Base-by-base conservation (phyloP, 1,140 invertebrate genomes). In the Tyrophagus putrescentiae region DNA sequence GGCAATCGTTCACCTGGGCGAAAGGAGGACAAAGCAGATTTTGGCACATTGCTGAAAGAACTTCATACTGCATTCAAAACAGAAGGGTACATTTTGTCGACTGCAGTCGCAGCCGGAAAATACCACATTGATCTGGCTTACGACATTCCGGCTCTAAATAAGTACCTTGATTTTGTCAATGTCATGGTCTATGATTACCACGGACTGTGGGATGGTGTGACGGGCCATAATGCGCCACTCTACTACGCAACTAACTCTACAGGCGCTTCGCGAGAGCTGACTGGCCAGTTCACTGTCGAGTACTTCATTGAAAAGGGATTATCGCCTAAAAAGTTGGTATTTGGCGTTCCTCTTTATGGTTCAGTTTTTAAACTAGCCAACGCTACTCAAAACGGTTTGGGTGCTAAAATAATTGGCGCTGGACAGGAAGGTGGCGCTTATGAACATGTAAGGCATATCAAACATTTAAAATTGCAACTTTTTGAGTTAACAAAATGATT, bases 141-240 rank as follows among this genome's bases (percentile, higher is more conserved):
- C 65, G 85, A 93, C 39, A 11, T 62, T 31, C 28, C 39, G 29
- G 25, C 45, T 45, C 29, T 34, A 60, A 36, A 44, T 34, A 69
- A 66, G 23, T 66, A 67, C 28, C 70, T 91, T 16, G 85, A 92
- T 71, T 84, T 81, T 41, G 78, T 93, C 25, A 86, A 90, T 65
- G 77, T 92, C 62, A 90, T 91, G 87, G 82, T 82, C 59, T 91
- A 91, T 68, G 87, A 92, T 73, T 90, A 87, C 71, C 85, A 90
- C 66, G 86, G 87, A 3, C 76, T 80, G 3, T 91, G 86, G 85
- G 84, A 90, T 65, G 74, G 73, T 0, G 75, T 73, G 45, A 81
- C 36, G 1, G 62, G 65, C 11, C 67, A 72, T 31, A 66, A 73
- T 57, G 64, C 70, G 25, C 70, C 73, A 1, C 62, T 75, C 25